Conservation (phyloP, 2,797 vertebrate species). For the Xerus rutilus region DNA sequence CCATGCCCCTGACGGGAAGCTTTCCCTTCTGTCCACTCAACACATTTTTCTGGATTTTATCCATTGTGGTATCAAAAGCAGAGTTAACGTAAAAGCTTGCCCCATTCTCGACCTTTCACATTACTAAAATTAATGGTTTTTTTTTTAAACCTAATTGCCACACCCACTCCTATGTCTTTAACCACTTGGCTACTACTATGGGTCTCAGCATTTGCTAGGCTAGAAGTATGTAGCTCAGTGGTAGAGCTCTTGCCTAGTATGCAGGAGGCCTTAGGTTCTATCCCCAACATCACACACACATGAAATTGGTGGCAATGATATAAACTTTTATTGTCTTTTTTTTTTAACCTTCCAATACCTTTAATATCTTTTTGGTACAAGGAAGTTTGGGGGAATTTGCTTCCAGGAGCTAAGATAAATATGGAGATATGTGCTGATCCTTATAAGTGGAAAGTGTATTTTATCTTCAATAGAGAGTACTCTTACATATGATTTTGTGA, state of each 20-base stretch:
- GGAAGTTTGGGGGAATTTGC: not conserved
- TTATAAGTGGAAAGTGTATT: not conserved
- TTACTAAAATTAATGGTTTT: not conserved
- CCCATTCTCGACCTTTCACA: not conserved
- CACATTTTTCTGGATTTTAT: not conserved
- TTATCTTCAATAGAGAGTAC: not conserved
- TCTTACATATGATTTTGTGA: not conserved
- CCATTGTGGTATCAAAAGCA: not conserved
- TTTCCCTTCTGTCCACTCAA: not conserved
- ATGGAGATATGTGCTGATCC: constrained; percentile 7
- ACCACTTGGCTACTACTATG: not conserved
- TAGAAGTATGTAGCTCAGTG: not conserved
- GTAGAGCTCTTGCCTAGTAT: not conserved
- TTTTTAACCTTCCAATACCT: not conserved
- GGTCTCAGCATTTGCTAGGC: not conserved
- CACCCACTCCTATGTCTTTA: not conserved
- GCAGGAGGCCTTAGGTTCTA: not conserved
- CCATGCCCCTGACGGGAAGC: not conserved
- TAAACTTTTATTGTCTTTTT: not conserved
- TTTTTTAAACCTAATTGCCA: not conserved
- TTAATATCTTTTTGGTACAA: not conserved
- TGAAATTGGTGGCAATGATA: not conserved
- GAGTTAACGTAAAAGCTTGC: not conserved
- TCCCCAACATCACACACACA: not conserved
- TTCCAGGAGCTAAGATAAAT: constrained; percentile 1